Base-by-base conservation (phyloP, 2,888 invertebrate species). In the Allophyes oxyacanthae region DNA sequence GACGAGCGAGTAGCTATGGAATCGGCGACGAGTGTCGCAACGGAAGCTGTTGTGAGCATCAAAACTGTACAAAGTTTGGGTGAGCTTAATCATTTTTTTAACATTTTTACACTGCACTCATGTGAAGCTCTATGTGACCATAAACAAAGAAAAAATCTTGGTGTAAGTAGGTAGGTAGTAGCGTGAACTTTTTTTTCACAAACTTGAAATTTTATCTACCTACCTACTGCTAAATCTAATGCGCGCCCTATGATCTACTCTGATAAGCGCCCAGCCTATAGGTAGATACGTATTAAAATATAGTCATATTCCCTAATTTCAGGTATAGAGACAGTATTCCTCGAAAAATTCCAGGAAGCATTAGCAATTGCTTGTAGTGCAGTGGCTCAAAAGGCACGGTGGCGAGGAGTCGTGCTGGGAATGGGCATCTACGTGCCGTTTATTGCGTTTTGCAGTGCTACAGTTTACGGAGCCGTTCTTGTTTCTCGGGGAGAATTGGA, bases 341-440 rank as follows among this genome's bases (percentile, higher is more conserved):
- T 95, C 5, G 78, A 92, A 2, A 94, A 94, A 45, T 96, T 96
- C 75, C 89, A 93, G 50, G 83, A 83, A 0, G 93, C 94, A 2
- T 77, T 96, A 51, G 77, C 73, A 0, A 79, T 84, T 2, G 95
- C 96, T 0, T 94, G 94, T 32, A 78, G 82, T 36, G 95, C 95
- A 6, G 95, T 95, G 0, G 86, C 91, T 5, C 90, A 90, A 45
- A 95, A 95, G 75, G 92, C 95, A 6, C 94, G 96, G 25, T 94
- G 95, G 83, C 94, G 97, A 11, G 97, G 97, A 0, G 64, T 96
- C n/a, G 96, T 97, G 0, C 95, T 96, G 52, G 96, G 96, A 0
- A 83, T 96, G 58, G 96, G 97, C 0, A 95, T 96, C 64, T 95
- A 96, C 25, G 94, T 96, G 3, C 96, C 97, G 0, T 96, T 96